Evolutionary conservation across 2,888 invertebrate genomes (phyloP), one percentile per base, ranked within the genome.

Genomic region (Drosophila siamana): DNA sequence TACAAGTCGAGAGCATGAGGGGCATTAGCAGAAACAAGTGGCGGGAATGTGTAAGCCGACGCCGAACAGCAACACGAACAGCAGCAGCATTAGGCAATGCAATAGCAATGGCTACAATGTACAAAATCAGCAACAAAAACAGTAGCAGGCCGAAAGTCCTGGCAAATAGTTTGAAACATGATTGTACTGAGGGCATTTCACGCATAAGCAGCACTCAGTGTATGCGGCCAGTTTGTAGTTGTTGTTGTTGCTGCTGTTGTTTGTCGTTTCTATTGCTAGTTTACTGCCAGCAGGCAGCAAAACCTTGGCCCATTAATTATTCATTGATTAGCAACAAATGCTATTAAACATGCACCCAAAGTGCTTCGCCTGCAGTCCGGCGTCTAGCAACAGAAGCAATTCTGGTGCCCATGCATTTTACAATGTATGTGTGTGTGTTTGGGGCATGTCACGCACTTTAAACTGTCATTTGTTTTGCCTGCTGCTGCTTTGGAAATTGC

Each of bases 321-420:
- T 85, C 89, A 90, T 87, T 88, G 89, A 89, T 90, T 87, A 80
- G 88, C 84, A 90, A 88, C 88, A 88, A 88, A 88, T 86, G 84
- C 84, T 74, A 80, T 85, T 85, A 78, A 86, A 84, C 86, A 87
- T 83, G 80, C 84, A 80, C 83, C 81, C 82, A 81, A 86, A 84
- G 80, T 80, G 74, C 71, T 67, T 55, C 57, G 77, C 77, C 77
- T 75, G 65, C 77, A 63, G 77, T 60, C 63, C 22, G 13, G 19
- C 38, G 36, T 59, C 72, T 63, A 65, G 63, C 63, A 63, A 56
- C 74, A 63, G 60, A 55, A 60, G 68, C n/a, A n/a, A 59, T 41
- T 13, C 19, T 6, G 22, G 4, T n/a, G 7, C 36, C 36, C 16
- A 15, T 44, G 55, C 48, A 7, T 50, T 33, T 13, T 9, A 30